Evolutionary conservation across 2,888 invertebrate species (phyloP).

Genomic region (Drosophila ochracea): DNA sequence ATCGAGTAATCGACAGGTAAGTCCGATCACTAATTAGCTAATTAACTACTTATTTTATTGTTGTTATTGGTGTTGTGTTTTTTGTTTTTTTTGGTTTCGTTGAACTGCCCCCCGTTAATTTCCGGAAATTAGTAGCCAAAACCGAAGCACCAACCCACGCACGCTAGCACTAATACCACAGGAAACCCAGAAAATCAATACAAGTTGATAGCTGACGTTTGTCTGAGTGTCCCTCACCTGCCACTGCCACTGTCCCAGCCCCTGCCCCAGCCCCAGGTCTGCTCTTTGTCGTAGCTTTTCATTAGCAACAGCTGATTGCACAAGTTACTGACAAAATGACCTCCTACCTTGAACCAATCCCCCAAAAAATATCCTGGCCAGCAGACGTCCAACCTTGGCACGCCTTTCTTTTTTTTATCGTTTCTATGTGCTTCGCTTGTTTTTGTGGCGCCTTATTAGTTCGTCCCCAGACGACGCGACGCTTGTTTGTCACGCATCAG

Average conservation of each 20-base stretch:
- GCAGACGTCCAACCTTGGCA: conserved; percentile 67
- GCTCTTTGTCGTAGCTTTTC: conserved; percentile 55
- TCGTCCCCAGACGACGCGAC: conserved; percentile 45
- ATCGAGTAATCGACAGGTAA: conserved; percentile 42
- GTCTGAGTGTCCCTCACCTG: background rate
- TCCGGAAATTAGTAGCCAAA: conserved; percentile 27
- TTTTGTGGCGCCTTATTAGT: conserved; percentile 70
- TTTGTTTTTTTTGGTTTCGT: background rate
- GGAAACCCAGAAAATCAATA: conserved; percentile 55
- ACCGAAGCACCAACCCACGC: background rate
- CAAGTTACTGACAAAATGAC: conserved; percentile 64
- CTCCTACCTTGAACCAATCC: conserved; percentile 33
- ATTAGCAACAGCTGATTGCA: conserved; percentile 80
- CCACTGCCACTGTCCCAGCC: background rate
- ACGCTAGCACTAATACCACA: background rate
- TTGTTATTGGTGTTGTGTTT: background rate
- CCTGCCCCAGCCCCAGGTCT: background rate
- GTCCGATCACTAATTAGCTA: conserved; percentile 51
- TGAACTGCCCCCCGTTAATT: conserved; percentile 21
- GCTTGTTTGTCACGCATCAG: conserved; percentile 46
- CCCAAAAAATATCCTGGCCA: conserved; percentile 21
- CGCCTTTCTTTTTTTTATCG: conserved; percentile 42
- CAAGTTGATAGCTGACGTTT: conserved; percentile 35
- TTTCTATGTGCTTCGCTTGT: conserved; percentile 19
- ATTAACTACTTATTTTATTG: conserved; percentile 30